A percentile compares a stretch with the other conserved stretches of the same genome.
Evolutionary conservation across 1,140 invertebrate species (phyloP).

Genomic region (Aphaenogaster rudis): DNA sequence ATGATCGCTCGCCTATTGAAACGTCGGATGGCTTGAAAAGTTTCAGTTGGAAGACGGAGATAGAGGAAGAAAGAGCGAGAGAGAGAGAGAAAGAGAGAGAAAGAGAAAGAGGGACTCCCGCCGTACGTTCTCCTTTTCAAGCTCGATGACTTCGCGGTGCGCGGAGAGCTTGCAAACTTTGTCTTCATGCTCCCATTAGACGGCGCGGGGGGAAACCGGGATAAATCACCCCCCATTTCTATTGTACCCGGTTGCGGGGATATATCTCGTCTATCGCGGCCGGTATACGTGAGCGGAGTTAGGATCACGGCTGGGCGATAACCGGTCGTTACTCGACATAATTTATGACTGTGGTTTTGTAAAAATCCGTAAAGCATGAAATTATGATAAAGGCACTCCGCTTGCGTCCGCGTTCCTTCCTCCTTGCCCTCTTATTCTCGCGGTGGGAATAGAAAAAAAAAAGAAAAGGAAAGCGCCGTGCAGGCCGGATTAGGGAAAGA

Average conservation of each 20-base stretch:
- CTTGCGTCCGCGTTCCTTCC: background rate
- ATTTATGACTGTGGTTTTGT: constrained; percentile 43
- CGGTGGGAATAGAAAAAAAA: background rate
- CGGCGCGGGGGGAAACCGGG: constrained; percentile 27
- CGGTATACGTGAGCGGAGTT: constrained; percentile 59
- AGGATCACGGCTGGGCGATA: constrained; percentile 46
- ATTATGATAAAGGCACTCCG: constrained; percentile 52
- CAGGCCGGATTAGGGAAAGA: background rate
- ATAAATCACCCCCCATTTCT: constrained; percentile 71
- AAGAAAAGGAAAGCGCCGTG: background rate
- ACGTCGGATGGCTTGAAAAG: constrained; percentile 42
- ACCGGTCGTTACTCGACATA: constrained; percentile 57
- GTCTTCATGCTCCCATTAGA: constrained; percentile 68
- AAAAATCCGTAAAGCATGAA: constrained; percentile 58
- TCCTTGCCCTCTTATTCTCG: constrained; percentile 14
- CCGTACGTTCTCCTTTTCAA: constrained; percentile 54
- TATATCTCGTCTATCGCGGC: constrained; percentile 66
- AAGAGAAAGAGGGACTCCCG: background rate
- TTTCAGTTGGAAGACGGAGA: constrained; percentile 2
- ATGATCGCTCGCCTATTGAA: constrained; percentile 41
- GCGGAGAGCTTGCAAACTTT: constrained; percentile 61
- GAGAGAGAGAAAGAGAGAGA: background rate
- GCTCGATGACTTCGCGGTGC: constrained; percentile 46
- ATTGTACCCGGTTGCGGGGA: constrained; percentile 44
- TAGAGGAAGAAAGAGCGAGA: background rate